Conservation (phyloP, 2,888 invertebrate species). For the Philaethria dido region DNA sequence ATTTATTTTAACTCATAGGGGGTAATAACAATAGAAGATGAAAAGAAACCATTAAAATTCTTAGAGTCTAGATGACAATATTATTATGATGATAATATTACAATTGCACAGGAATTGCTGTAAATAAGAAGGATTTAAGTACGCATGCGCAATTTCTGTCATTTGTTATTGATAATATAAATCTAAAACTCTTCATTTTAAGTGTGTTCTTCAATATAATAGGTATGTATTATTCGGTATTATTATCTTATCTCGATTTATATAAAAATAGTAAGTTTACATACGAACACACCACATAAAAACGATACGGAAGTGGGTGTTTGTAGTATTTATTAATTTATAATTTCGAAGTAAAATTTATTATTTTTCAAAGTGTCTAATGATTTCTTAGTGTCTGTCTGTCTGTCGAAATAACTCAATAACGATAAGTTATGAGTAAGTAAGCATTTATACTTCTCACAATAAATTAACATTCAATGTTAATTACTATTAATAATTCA, state of each 20-base stretch:
- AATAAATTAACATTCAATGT: background rate
- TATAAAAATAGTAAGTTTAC: background rate
- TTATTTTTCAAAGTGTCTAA: no score
- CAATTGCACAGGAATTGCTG: background rate
- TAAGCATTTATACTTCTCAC: background rate
- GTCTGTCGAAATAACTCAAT: background rate
- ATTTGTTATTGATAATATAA: conserved; percentile 10
- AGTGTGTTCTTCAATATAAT: background rate
- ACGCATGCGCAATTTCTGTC: conserved; percentile 21
- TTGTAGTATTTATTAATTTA: background rate
- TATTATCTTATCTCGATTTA: background rate
- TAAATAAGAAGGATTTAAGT: background rate
- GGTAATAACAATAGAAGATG: no score
- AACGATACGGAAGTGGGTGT: background rate
- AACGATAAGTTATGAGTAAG: background rate
- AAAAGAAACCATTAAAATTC: no score
- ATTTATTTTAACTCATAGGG: no score
- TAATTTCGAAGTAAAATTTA: no score
- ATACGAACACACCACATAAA: background rate
- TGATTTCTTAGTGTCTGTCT: no score
- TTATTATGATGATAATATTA: no score
- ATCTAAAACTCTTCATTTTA: background rate
- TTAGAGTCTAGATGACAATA: no score
- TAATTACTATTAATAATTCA: background rate
- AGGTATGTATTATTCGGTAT: background rate